These are phyloP conservation scores for Pipa parva DNA, from an alignment of 2,113 vertebrate genomes.

Conservation along the genomic window DNA sequence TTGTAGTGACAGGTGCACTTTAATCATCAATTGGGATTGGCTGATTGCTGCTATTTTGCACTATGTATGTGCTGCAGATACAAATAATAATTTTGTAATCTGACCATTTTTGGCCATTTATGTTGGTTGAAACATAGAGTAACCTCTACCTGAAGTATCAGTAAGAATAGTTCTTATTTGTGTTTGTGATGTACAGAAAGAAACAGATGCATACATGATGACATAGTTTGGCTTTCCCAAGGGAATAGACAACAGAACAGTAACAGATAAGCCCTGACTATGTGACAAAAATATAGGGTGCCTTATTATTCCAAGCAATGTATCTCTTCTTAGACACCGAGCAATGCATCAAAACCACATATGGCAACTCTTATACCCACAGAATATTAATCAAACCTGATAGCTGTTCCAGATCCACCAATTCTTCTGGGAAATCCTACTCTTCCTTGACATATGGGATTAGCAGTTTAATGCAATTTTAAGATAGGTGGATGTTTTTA, in stretches of 20 bases:
- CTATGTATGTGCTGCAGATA: too few relatives aligned
- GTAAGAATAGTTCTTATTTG: too few relatives aligned
- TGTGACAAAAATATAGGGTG: constrained; percentile 6
- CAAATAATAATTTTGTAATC: too few relatives aligned
- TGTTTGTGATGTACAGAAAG: too few relatives aligned
- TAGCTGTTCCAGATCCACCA: constrained; percentile 17
- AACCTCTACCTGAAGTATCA: too few relatives aligned
- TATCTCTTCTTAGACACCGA: constrained; percentile 4
- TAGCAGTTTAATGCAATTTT: constrained; percentile 8
- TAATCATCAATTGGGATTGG: too few relatives aligned
- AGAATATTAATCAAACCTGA: constrained; percentile 25
- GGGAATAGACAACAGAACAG: neutral
- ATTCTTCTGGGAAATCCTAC: neutral
- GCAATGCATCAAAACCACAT: constrained; percentile 32
- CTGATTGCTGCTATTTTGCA: too few relatives aligned
- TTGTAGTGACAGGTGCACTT: too few relatives aligned
- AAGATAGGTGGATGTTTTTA: neutral
- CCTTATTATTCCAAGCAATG: constrained; percentile 12
- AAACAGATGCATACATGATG: neutral
- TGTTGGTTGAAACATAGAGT: too few relatives aligned
- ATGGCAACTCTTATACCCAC: constrained; percentile 7
- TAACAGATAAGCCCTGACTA: neutral
- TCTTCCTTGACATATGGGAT: neutral
- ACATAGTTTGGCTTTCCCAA: neutral
- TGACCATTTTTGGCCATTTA: too few relatives aligned